Conservation (phyloP, 2,888 invertebrate genomes). For the Calameuta idolon region DNA sequence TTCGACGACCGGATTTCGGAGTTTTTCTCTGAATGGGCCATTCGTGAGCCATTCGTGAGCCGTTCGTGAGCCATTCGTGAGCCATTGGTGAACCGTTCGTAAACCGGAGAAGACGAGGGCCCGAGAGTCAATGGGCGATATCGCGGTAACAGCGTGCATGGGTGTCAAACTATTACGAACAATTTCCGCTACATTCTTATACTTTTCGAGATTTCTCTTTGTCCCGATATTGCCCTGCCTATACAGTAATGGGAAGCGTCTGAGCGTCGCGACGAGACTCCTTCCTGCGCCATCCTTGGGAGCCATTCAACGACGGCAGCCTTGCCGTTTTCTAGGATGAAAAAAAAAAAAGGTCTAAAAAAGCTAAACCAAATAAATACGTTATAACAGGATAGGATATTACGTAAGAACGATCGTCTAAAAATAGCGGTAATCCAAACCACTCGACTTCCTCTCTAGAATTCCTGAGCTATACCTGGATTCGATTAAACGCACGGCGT, state of each 20-base stretch:
- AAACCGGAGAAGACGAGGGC: slow-evolving; percentile 6
- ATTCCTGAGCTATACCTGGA: not conserved
- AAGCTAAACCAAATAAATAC: not conserved
- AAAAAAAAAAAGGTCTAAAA: not conserved
- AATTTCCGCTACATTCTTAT: slow-evolving; percentile 47
- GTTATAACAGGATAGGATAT: not conserved
- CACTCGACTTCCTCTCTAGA: not conserved
- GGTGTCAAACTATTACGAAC: slow-evolving; percentile 45
- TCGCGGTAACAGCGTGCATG: slow-evolving; percentile 41
- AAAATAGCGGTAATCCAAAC: not conserved
- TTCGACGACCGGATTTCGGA: slow-evolving; percentile 49
- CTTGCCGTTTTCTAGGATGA: not conserved
- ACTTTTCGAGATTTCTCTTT: slow-evolving; percentile 5
- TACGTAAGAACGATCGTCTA: not conserved
- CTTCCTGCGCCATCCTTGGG: not conserved
- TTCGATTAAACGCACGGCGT: not conserved
- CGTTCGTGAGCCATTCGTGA: not conserved
- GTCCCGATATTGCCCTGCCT: not conserved
- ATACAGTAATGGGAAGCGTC: not conserved
- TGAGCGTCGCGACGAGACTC: slow-evolving; percentile 2
- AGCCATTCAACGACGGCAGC: not conserved
- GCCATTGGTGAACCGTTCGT: not conserved
- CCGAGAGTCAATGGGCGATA: slow-evolving; percentile 34
- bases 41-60: not conserved
- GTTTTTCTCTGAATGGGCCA: slow-evolving; percentile 38